These are phyloP conservation scores for Xanthorhoe designata DNA, from an alignment of 2,888 invertebrate species.

Conservation along the genomic window DNA sequence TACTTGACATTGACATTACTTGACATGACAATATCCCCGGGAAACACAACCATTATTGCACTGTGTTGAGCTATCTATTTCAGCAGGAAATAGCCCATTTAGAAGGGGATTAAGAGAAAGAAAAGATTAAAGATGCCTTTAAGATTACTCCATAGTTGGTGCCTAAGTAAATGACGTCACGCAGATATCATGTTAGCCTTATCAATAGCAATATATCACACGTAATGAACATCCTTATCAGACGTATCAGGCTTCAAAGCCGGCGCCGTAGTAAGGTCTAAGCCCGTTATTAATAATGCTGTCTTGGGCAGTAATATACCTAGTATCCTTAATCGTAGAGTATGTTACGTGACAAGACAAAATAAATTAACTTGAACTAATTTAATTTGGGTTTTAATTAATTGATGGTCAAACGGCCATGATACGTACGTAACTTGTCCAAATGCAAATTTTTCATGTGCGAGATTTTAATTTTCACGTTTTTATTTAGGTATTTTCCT, in stretches of 20 bases:
- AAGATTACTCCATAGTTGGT: not conserved
- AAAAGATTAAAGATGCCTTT: too few relatives aligned
- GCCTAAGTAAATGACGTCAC: not conserved
- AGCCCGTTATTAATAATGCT: not conserved
- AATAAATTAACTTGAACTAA: not conserved
- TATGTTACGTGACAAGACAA: not conserved
- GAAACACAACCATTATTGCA: too few relatives aligned
- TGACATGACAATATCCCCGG: too few relatives aligned
- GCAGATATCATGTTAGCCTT: not conserved
- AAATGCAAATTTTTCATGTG: too few relatives aligned
- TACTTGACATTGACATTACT: too few relatives aligned
- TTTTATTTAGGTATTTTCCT: too few relatives aligned
- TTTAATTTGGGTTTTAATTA: not conserved
- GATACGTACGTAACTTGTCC: too few relatives aligned
- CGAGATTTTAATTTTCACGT: too few relatives aligned
- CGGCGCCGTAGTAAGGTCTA: not conserved
- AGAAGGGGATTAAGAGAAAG: too few relatives aligned
- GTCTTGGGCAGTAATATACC: not conserved
- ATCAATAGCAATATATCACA: constrained; percentile 15
- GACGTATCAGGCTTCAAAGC: constrained; percentile 5
- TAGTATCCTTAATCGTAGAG: not conserved
- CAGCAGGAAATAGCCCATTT: too few relatives aligned
- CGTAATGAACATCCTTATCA: constrained; percentile 2
- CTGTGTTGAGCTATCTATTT: too few relatives aligned
- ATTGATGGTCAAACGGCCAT: too few relatives aligned